Evolutionary conservation across 2,113 vertebrate genomes (phyloP).

Genomic region (Nesogale talazaci): DNA sequence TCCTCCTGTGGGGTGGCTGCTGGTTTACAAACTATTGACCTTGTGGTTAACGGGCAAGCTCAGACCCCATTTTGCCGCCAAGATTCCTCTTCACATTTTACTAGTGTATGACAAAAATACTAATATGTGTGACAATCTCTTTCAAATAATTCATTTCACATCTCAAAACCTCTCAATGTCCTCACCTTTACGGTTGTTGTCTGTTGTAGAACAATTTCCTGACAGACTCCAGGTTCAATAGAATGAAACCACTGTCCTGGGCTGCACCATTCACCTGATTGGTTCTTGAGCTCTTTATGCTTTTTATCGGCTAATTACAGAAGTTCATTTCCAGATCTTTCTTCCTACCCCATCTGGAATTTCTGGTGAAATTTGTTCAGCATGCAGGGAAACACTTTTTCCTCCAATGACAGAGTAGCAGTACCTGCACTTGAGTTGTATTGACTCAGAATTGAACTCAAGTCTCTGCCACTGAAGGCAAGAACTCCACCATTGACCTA

Average conservation of each 20-base stretch:
- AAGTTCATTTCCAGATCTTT: neutral
- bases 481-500: neutral
- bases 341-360: neutral
- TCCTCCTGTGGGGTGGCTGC: no score
- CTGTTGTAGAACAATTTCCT: neutral
- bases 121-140: no score
- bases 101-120: neutral
- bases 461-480: neutral
- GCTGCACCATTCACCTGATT: neutral
- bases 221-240: neutral
- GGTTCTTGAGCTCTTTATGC: neutral
- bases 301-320: neutral
- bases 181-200: neutral
- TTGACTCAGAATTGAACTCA: neutral
- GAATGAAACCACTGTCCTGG: neutral
- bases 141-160: neutral
- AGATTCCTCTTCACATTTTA: neutral
- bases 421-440: neutral
- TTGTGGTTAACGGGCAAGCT: no score
- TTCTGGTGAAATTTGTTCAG: neutral
- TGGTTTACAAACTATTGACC: no score
- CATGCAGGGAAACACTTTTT: neutral
- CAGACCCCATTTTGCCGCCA: no score
- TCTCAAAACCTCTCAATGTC: neutral
- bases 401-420: neutral